Conservation (phyloP, 2,113 vertebrate species). For the Oryzias javanicus region DNA sequence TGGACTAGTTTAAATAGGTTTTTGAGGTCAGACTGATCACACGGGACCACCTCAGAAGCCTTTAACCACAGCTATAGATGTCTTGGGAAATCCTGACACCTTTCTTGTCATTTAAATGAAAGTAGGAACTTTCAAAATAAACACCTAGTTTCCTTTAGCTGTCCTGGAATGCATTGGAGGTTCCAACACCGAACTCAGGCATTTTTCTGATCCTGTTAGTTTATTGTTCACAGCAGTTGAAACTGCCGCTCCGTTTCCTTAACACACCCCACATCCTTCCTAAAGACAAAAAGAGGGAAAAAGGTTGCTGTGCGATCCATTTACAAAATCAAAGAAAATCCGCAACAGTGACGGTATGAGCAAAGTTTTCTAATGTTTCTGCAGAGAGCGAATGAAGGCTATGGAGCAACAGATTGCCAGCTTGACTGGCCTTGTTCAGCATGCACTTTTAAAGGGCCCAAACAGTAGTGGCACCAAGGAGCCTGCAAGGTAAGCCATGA, state of each 20-base stretch:
- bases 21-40: conserved; percentile 43
- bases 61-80: conserved; percentile 15
- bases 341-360: conserved; percentile 43
- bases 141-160: conserved; percentile 11
- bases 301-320: conserved; percentile 29
- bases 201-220: conserved; percentile 15
- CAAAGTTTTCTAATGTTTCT: conserved; percentile 83
- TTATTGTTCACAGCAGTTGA: conserved; percentile 12
- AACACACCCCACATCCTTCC: conserved; percentile 18
- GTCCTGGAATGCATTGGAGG: conserved; percentile 17
- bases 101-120: conserved; percentile 26
- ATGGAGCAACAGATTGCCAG: conserved; percentile 99
- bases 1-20: conserved; percentile 42
- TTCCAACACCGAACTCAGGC: neutral
- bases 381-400: conserved; percentile 98
- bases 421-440: conserved; percentile 98
- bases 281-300: conserved; percentile 40
- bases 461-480: conserved; percentile 93
- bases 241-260: conserved; percentile 24
- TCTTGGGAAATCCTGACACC: conserved; percentile 15
- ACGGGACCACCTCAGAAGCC: conserved; percentile 48
- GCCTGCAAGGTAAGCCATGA: conserved; percentile 86
- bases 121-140: conserved; percentile 46
- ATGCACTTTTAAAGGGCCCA: conserved; percentile 96
- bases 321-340: too few species aligned